Conservation (phyloP, 2,113 vertebrate genomes). For the Centropus bengalensis region DNA sequence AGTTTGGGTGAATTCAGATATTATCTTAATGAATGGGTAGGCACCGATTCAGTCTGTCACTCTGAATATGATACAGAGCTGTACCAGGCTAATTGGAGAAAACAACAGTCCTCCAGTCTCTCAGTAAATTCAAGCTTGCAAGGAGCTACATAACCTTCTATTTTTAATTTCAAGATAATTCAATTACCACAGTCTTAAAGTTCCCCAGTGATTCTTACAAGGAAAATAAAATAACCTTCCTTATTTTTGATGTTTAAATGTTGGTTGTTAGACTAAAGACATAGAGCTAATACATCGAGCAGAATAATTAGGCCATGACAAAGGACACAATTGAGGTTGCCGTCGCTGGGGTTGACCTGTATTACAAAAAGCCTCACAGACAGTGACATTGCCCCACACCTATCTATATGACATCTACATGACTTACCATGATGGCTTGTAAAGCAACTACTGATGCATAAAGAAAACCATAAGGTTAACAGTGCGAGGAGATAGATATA, state of each 20-base stretch:
- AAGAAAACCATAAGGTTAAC: not conserved
- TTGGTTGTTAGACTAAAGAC: not conserved
- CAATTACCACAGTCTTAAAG: conserved; percentile 10
- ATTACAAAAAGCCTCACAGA: not conserved
- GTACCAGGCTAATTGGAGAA: not conserved
- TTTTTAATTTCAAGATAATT: conserved; percentile 58
- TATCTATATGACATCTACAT: not conserved
- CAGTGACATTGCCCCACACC: not conserved
- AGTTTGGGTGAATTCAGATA: not conserved
- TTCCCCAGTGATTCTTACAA: not conserved
- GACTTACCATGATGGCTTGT: not conserved
- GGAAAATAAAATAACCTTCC: conserved; percentile 1
- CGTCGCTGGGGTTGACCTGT: not conserved
- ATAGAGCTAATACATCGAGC: not conserved
- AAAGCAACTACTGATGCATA: not conserved
- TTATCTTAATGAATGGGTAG: not conserved
- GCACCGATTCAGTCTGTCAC: not conserved
- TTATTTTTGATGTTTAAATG: conserved; percentile 12
- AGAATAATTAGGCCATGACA: conserved; percentile 11
- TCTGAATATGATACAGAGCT: not conserved
- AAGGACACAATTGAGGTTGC: conserved; percentile 33
- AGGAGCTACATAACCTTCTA: not conserved
- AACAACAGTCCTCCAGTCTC: not conserved
- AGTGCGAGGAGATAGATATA: not conserved
- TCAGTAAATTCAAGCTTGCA: not conserved